Evolutionary conservation across 2,113 vertebrate genomes (phyloP), one percentile per base, ranked within the genome.

Genomic region (Cyrtonyx montezumae): DNA sequence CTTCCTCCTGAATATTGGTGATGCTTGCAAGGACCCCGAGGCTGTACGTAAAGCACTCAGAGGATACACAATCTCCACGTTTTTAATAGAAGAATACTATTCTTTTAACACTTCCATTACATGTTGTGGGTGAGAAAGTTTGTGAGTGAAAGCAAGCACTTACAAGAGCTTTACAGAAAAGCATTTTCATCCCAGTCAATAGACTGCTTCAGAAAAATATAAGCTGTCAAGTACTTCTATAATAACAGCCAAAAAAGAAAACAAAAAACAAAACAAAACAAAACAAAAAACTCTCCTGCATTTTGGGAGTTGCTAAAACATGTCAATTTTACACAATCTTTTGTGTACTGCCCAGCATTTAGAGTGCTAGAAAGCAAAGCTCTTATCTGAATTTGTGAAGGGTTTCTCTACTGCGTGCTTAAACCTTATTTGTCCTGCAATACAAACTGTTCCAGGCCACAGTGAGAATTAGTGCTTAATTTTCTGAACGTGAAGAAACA

Each of bases 391-490:
- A 82, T 92, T 84, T 12, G 13, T 66, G 70, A 78, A 89, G 30
- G 70, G 30, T 37, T 20, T 53, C 67, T 88, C 51, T 67, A 42
- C 9, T 48, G 45, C 62, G 5, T 34, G 36, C 59, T 84, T 91
- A 92, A 94, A 69, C n/a, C 79, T 88, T 93, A 94, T 91, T 93
- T 96, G 68, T 95, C 92, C 94, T 90, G 94, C 80, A 48, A 82
- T 42, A 83, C 67, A 91, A 79, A 63, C 55, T 93, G 95, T 78
- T 94, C 75, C 11, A 84, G 88, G 80, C 81, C 82, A 83, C 69
- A 56, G 74, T 69, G 94, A 95, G 90, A 97, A 97, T 95, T 84
- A 87, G 80, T 13, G 73, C 79, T 87, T 93, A 17, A 90, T 95
- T 92, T 95, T 79, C 49, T 40, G 28, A 95, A 88, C 79, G 78